Evolutionary conservation across 1,140 invertebrate genomes (phyloP), one percentile per base, ranked within the genome.

Genomic region (Polypedilum vanderplanki): DNA sequence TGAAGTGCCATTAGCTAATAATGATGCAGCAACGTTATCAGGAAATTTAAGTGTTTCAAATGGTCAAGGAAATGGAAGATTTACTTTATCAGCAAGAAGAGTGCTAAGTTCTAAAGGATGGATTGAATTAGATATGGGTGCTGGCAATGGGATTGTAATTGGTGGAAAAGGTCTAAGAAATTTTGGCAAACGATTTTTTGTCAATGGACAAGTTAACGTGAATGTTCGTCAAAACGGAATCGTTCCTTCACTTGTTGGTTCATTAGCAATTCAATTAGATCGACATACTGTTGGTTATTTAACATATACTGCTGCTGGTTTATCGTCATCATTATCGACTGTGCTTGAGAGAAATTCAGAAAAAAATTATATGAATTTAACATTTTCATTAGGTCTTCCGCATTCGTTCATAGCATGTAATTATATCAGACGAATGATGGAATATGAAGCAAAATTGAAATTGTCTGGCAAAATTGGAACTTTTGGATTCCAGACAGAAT

Each of bases 1-100:
- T 73, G 95, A 98, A 84, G 91, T 93, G 70, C 96, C 96, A 0
- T 85, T 98, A 9, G 97, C 94, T 0, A 80, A 89, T 73, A 90
- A 89, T 78, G 92, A 98, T 79, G 95, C 93, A 8, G 87, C 91
- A 73, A 90, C 89, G 0, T 83, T 96, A 77, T 89, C 91, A 57
- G 93, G 93, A 74, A 90, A 91, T 78, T 84, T 98, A 40, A 88
- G 88, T 40, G 91, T 92, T 7, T 90, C 93, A 77, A 97, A 98
- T 87, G 96, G 96, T 17, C 92, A 89, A 77, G 91, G 91, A 82
- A 87, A 75, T 73, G 81, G 92, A 4, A 84, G 85, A 64, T 86
- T 97, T 46, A 90, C 90, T 78, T 80, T 92, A 10, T 87, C 90
- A n/a, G 89, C 90, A 75, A 87, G 91, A 77, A 85, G 93, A 78